Evolutionary conservation across 2,888 invertebrate genomes (phyloP).

Genomic region (Trachelus stipa): DNA sequence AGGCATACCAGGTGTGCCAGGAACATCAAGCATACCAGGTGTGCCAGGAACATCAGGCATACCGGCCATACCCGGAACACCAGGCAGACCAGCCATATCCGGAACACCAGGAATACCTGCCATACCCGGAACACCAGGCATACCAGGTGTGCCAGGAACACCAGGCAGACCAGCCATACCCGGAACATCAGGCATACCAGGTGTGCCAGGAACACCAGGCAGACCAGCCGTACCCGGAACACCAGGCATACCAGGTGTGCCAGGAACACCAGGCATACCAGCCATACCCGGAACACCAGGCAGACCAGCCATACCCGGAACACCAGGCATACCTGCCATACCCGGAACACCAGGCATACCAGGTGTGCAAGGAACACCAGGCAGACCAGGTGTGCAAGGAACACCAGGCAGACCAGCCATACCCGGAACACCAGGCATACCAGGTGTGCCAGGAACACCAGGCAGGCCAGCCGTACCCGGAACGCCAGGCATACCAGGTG

Average conservation of each 20-base stretch:
- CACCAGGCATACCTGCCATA: constrained; percentile 13
- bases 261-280: not conserved
- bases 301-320: constrained; percentile 14
- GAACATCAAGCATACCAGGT: constrained; percentile 46
- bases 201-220: constrained; percentile 30
- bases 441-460: constrained; percentile 21
- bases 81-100: constrained; percentile 55
- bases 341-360: constrained; percentile 31
- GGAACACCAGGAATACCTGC: constrained; percentile 41
- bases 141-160: not conserved
- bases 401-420: constrained; percentile 20
- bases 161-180: constrained; percentile 43
- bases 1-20: constrained; percentile 38
- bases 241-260: constrained; percentile 6
- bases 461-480: constrained; percentile 23
- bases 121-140: constrained; percentile 46
- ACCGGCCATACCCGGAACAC: constrained; percentile 51
- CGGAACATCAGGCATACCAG: constrained; percentile 43
- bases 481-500: constrained; percentile 23
- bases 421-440: not conserved
- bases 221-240: constrained; percentile 22
- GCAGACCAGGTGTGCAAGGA: constrained; percentile 27
- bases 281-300: constrained; percentile 9
- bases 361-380: constrained; percentile 43
- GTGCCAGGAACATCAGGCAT: constrained; percentile 34